These are phyloP conservation scores for Dipus sagitta DNA, from an alignment of 2,797 vertebrate genomes.

Conservation along the genomic window DNA sequence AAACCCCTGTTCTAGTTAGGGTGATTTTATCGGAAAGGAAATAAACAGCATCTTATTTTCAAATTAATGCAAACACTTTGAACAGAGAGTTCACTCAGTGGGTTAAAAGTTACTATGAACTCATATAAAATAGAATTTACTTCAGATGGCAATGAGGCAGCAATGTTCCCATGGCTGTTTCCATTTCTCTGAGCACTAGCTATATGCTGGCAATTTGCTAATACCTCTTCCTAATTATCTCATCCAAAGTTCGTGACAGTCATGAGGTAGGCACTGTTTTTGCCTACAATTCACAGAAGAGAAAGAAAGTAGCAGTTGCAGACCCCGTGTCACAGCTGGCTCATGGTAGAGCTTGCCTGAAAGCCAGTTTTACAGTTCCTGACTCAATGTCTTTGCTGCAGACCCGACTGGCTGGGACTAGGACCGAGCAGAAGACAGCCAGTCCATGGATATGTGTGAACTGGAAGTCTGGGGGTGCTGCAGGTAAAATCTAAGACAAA, in stretches of 20 bases:
- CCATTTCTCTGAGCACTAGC: neutral
- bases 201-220: neutral
- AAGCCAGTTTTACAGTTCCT: neutral
- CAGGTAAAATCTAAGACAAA: neutral
- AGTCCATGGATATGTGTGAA: neutral
- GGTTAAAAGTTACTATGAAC: neutral
- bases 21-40: neutral
- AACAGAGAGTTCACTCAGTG: neutral
- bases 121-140: slow-evolving; percentile 29
- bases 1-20: neutral
- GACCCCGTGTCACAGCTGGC: neutral
- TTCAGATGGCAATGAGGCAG: neutral
- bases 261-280: neutral
- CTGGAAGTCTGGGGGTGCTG: neutral
- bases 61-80: neutral
- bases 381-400: neutral
- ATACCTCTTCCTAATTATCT: neutral
- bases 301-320: neutral
- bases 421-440: neutral
- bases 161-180: neutral
- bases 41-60: slow-evolving; percentile 8
- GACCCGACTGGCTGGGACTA: neutral
- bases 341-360: neutral
- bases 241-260: neutral
- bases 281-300: neutral